Conservation (phyloP, 2,888 invertebrate genomes). For the Poecilobothrus nobilitatus region DNA sequence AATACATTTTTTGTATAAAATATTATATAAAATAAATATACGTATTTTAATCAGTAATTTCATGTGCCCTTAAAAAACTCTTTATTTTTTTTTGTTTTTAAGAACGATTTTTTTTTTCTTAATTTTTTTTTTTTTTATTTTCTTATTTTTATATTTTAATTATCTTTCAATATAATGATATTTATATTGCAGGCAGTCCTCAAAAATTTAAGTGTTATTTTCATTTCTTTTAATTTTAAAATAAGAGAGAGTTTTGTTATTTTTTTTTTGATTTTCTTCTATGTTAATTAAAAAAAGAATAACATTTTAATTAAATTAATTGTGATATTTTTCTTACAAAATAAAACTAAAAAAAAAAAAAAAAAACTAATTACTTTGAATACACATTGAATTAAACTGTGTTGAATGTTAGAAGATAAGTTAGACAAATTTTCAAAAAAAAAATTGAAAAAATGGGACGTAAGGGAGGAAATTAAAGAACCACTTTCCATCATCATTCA, state of each 20-base stretch:
- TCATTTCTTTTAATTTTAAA: background rate
- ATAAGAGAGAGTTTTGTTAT: background rate
- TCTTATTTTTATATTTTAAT: background rate
- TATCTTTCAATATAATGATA: slow-evolving; percentile 1
- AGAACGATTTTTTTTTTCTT: background rate
- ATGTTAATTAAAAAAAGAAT: background rate
- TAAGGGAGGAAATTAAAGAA: too few relatives aligned
- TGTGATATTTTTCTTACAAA: slow-evolving; percentile 1
- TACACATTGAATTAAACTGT: too few relatives aligned
- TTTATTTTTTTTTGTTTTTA: background rate
- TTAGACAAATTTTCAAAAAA: too few relatives aligned
- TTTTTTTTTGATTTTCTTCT: too few relatives aligned
- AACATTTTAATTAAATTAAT: background rate
- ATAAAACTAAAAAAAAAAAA: too few relatives aligned
- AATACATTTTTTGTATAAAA: slow-evolving; percentile 6
- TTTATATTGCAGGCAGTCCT: slow-evolving; percentile 41
- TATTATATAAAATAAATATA: slow-evolving; percentile 6
- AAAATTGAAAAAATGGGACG: too few relatives aligned
- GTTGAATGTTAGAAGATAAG: too few relatives aligned
- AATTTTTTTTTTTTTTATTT: background rate
- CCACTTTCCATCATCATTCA: too few relatives aligned
- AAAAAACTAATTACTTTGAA: too few relatives aligned
- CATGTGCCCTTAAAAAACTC: background rate
- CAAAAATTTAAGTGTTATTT: slow-evolving; percentile 15
- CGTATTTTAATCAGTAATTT: slow-evolving; percentile 6